Percentiles rank a stretch among this genome's conserved stretches.
These are phyloP conservation scores for Helicoverpa zea DNA, from an alignment of 1,140 invertebrate species.

Conservation along the genomic window DNA sequence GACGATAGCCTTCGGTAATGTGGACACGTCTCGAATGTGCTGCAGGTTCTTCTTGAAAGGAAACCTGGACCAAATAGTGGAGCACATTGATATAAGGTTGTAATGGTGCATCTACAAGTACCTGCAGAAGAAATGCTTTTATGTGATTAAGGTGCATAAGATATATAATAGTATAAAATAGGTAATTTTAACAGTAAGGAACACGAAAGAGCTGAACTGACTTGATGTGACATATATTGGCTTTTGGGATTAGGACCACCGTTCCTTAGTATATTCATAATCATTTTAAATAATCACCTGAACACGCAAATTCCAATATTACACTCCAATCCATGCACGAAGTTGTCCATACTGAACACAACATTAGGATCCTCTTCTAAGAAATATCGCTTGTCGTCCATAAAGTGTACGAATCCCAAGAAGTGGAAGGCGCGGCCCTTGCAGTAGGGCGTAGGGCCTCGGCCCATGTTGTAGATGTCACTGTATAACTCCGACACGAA, in stretches of 20 bases:
- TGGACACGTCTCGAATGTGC: conserved; percentile 73
- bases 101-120: neutral
- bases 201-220: too few relatives aligned
- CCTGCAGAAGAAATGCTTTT: too few relatives aligned
- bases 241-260: too few relatives aligned
- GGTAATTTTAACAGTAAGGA: too few relatives aligned
- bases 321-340: conserved; percentile 79
- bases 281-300: conserved; percentile 62
- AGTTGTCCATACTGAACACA: conserved; percentile 77
- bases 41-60: conserved; percentile 81
- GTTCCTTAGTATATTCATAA: neutral
- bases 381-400: conserved; percentile 76
- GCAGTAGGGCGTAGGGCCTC: conserved; percentile 72
- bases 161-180: too few relatives aligned
- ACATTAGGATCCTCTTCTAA: conserved; percentile 77
- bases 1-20: conserved; percentile 79
- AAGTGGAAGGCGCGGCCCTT: conserved; percentile 76
- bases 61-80: conserved; percentile 63
- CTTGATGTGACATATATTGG: too few relatives aligned
- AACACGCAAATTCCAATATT: conserved; percentile 77
- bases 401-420: conserved; percentile 77
- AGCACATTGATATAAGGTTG: neutral
- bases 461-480: conserved; percentile 80
- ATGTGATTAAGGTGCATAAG: too few relatives aligned
- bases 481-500: conserved; percentile 81